phyloP scores from a whole-genome alignment of 2,113 vertebrate species.

The Lutjanus erythropterus region DNA sequence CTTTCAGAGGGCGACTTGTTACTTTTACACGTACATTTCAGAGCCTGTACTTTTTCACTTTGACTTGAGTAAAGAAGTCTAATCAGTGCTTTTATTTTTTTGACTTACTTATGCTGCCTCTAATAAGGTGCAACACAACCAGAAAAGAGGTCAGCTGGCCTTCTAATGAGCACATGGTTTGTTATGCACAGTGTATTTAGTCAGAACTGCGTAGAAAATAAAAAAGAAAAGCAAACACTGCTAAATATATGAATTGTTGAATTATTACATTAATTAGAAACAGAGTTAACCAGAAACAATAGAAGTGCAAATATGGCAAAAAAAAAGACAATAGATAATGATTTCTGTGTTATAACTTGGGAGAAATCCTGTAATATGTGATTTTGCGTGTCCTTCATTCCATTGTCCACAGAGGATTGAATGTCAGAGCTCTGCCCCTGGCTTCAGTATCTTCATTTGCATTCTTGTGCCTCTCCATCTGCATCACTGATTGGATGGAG shows the following conservation, averaged over 20 bases:
- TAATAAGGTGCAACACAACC: neutral
- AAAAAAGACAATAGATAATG: neutral
- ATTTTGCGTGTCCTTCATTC: conserved; percentile 48
- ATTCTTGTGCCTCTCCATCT: conserved; percentile 48
- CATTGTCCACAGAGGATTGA: conserved; percentile 58
- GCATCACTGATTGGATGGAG: conserved; percentile 45
- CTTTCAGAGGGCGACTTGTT: no score
- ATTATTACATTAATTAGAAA: neutral
- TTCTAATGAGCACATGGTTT: neutral
- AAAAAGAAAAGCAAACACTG: neutral
- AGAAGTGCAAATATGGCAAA: neutral
- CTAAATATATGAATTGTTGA: neutral
- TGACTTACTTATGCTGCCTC: no score
- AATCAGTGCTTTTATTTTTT: no score
- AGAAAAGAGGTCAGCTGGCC: neutral
- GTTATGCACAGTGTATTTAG: neutral
- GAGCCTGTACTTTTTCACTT: no score
- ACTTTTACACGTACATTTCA: no score
- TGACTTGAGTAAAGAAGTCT: no score
- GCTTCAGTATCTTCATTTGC: conserved; percentile 67
- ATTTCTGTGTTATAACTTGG: conserved; percentile 1
- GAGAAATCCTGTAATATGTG: conserved; percentile 38
- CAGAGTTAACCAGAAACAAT: neutral
- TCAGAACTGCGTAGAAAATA: neutral
- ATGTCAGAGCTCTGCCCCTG: conserved; percentile 65